These are phyloP conservation scores for Aporrectodea caliginosa DNA, from an alignment of 1,140 invertebrate genomes.

Conservation along the genomic window DNA sequence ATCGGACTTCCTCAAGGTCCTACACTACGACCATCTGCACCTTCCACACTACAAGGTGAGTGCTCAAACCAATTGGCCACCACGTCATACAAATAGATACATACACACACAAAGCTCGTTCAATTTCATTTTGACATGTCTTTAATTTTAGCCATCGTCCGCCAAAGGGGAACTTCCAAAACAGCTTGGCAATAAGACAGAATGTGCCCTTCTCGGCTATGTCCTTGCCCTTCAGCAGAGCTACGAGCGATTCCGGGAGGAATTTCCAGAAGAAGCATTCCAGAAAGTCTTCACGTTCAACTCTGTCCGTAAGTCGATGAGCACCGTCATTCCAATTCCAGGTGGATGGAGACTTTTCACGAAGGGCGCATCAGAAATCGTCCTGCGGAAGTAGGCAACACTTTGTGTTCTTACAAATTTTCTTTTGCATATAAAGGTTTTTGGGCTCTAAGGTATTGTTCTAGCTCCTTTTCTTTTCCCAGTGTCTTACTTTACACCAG, in stretches of 20 bases:
- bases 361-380: conserved; percentile 98
- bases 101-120: too few relatives aligned
- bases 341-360: conserved; percentile 78
- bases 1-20: too few relatives aligned
- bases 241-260: conserved; percentile 85
- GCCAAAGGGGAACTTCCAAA: conserved; percentile 6
- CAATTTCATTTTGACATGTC: not conserved
- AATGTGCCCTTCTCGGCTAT: conserved; percentile 79
- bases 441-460: too few relatives aligned
- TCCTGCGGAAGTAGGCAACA: conserved; percentile 82
- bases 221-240: conserved; percentile 81
- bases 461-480: too few relatives aligned
- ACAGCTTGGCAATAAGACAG: conserved; percentile 87
- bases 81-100: too few relatives aligned
- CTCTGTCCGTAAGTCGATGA: too few relatives aligned
- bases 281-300: conserved; percentile 95
- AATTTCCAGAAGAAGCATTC: conserved; percentile 83
- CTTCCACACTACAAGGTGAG: too few relatives aligned
- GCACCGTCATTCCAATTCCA: conserved; percentile 74
- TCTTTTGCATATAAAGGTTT: too few relatives aligned
- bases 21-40: too few relatives aligned
- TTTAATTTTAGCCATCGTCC: not conserved
- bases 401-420: too few relatives aligned
- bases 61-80: too few relatives aligned
- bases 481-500: too few relatives aligned